Conservation (phyloP, 2,797 vertebrate genomes). For the Protosalanx chinensis region DNA sequence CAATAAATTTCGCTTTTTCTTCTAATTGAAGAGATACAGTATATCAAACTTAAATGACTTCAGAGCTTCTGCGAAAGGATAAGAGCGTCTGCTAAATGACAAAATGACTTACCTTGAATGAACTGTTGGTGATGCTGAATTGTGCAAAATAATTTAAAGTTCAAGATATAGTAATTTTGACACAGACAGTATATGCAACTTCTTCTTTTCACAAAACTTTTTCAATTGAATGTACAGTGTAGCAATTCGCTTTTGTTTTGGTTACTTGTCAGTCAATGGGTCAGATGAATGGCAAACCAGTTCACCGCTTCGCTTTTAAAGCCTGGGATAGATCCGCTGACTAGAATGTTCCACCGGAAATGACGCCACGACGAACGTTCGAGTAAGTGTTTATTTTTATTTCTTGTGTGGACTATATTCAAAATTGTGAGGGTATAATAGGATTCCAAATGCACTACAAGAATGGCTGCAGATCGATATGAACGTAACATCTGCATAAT, state of each 20-base stretch:
- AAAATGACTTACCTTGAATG: conserved; percentile 58
- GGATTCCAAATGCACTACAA: too few relatives aligned
- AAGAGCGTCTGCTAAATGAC: too few relatives aligned
- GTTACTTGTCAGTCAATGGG: conserved; percentile 45
- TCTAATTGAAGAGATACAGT: background rate
- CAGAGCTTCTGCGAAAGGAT: too few relatives aligned
- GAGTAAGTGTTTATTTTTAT: too few relatives aligned
- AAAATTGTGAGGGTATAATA: too few relatives aligned
- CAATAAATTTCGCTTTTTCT: too few relatives aligned
- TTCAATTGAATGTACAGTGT: background rate
- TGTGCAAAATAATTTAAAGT: conserved; percentile 26
- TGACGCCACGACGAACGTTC: conserved; percentile 46
- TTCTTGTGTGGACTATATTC: too few relatives aligned
- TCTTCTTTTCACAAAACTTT: background rate
- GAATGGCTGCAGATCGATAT: too few relatives aligned
- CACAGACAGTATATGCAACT: background rate
- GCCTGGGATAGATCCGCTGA: conserved; percentile 40
- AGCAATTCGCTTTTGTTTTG: background rate
- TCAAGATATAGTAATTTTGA: conserved; percentile 1
- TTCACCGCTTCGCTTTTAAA: conserved; percentile 64
- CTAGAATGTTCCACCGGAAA: conserved; percentile 74
- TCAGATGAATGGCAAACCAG: conserved; percentile 25
- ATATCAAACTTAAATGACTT: background rate
- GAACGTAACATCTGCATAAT: too few relatives aligned
- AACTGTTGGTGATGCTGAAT: conserved; percentile 34